Base-by-base conservation (phyloP, 2,113 vertebrate species). In the Columba janthina region DNA sequence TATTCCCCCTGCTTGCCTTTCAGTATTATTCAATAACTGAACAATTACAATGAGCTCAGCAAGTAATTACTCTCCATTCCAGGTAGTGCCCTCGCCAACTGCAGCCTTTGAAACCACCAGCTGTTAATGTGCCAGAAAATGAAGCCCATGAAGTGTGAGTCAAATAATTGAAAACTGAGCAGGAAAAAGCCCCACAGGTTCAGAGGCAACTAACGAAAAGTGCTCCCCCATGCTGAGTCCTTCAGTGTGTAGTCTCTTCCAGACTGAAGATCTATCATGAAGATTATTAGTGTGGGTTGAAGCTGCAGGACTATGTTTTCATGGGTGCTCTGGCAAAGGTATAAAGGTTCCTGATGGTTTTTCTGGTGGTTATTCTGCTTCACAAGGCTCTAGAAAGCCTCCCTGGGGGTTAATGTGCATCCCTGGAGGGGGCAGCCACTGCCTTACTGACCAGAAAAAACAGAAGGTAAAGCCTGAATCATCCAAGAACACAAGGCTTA, bases 1-100 rank as follows among this genome's bases (percentile, higher is more conserved):
- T 89, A 94, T 48, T 75, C 73, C 60, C 75, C 32, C 70, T 51
- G 73, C 73, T 81, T 71, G 32, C 76, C 53, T 91, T 85, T 78
- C 61, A 65, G 81, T 78, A 91, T 94, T 73, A 76, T 60, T 94
- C 69, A 90, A 87, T 94, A 95, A 90, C 73, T 44, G 77, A 90
- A 65, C 93, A 93, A 89, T 95, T 93, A 78, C 31, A 89, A 93
- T 2, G 38, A 81, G 70, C 91, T 87, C 72, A 92, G 86, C 48
- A 10, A 60, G 89, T 92, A 95, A 96, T 96, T 86, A 22, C 53
- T 58, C 15, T 14, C 75, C 40, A 60, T 48, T 62, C 57, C 72
- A 74, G 61, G 34, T 58, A 15, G 20, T 71, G 84, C 84, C 88
- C 79, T 87, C 0, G 0, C 83, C 94, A 67, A 54, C 50, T 56